Evolutionary conservation across 2,888 invertebrate species (phyloP).

Genomic region (Melanophora roralis): DNA sequence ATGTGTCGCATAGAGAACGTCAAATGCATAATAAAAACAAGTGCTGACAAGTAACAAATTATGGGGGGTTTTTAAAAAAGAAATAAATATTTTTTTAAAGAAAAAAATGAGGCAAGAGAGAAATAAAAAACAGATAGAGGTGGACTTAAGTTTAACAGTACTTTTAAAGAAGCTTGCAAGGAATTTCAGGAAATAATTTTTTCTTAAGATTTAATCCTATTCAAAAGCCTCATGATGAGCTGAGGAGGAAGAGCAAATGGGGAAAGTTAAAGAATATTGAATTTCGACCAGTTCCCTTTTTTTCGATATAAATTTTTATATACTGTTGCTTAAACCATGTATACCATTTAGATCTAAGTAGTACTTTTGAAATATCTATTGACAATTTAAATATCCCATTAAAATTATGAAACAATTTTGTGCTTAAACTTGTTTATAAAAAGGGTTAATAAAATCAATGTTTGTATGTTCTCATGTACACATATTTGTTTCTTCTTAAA

Average conservation of each 20-base stretch:
- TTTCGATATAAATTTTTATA: too few species aligned
- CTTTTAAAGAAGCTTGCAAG: too few species aligned
- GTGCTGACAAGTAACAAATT: slow-evolving; percentile 23
- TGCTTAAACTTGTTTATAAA: background rate
- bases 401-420: slow-evolving; percentile 23
- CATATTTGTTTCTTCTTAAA: too few species aligned
- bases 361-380: background rate
- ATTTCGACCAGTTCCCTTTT: too few species aligned
- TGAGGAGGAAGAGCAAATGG: background rate
- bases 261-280: too few species aligned
- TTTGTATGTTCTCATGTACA: too few species aligned
- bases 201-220: background rate
- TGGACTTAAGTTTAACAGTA: too few species aligned
- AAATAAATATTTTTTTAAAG: slow-evolving; percentile 8
- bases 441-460: slow-evolving; percentile 51
- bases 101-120: background rate
- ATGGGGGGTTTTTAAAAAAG: slow-evolving; percentile 23
- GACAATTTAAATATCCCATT: slow-evolving; percentile 8
- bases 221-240: too few species aligned
- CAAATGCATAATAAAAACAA: slow-evolving; percentile 55
- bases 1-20: slow-evolving; percentile 62
- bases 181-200: background rate
- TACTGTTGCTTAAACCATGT: background rate
- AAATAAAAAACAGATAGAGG: too few species aligned
- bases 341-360: background rate